Evolutionary conservation across 1,140 invertebrate species (phyloP), one percentile per base, ranked within the genome.

Genomic region (Drosophila ironensis): DNA sequence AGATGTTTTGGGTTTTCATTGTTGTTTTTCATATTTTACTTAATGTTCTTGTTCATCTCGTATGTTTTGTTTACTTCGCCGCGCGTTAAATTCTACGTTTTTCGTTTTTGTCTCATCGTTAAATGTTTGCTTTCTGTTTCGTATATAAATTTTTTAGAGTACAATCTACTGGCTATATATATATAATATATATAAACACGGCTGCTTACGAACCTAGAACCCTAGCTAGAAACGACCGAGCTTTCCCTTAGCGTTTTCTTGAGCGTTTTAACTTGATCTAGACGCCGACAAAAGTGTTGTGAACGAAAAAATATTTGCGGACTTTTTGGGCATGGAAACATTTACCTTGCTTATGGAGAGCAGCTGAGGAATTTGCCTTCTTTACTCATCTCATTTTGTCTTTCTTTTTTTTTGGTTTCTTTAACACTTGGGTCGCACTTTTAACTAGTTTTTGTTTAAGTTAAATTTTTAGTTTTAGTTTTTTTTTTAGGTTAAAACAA

Each of bases 401-500:
- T 48, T 59, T 68, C 47, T 44, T 44, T 42, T 63, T 71, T 35
- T 54, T 54, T 72, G 48, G 45, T 64, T 47, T 64, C 42, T 61
- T 64, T 59, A 84, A 86, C 78, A 84, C 75, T 75, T 68, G 52
- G 48, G 74, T 77, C 80, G 44, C 69, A 67, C 56, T 84, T 73
- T 54, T 71, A 45, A 44, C 45, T 75, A 71, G 41, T 76, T 53
- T 47, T 48, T 22, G 6, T 24, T 67, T 69, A 71, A 63, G 46
- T 84, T 84, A 68, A 54, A 81, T 86, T 86, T 78, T 63, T 72
- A 61, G 48, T 42, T 72, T 72, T 63, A 63, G 57, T 72, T 72
- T 51, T 20, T 24, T 68, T 42, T 84, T 72, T 54, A 87, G 84
- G 80, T 78, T 78, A 88, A 77, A 78, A 86, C 73, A 88, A 88